Evolutionary conservation across 2,888 invertebrate genomes (phyloP).

Genomic region (Endotricha flammealis): DNA sequence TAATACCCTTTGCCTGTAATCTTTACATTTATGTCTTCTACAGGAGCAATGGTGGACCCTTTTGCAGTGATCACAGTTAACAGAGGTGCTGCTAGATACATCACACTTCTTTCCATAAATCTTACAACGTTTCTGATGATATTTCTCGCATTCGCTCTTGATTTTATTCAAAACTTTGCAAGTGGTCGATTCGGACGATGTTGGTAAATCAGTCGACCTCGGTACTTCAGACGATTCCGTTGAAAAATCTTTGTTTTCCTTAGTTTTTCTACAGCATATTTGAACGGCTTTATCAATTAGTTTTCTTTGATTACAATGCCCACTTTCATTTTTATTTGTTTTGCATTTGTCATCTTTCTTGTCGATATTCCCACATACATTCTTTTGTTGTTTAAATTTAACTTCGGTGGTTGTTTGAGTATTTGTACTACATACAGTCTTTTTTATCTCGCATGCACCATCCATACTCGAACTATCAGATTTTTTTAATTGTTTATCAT

Average conservation of each 20-base stretch:
- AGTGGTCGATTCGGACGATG: slow-evolving; percentile 57
- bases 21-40: slow-evolving; percentile 50
- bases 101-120: slow-evolving; percentile 42
- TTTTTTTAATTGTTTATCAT: slow-evolving; percentile 23
- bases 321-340: no score
- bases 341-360: no score
- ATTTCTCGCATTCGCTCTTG: slow-evolving; percentile 63
- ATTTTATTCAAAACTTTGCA: slow-evolving; percentile 62
- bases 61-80: slow-evolving; percentile 55
- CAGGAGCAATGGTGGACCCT: slow-evolving; percentile 50
- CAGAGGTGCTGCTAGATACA: slow-evolving; percentile 55
- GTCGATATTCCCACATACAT: no score
- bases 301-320: slow-evolving; percentile 7
- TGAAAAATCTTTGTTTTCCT: slow-evolving; percentile 23
- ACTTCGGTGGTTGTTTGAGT: no score
- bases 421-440: no score
- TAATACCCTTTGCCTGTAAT: slow-evolving; percentile 34
- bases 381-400: no score
- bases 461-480: slow-evolving; percentile 13
- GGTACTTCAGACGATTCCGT: slow-evolving; percentile 49
- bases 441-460: no score
- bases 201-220: slow-evolving; percentile 51
- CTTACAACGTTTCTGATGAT: slow-evolving; percentile 56
- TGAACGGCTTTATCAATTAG: slow-evolving; percentile 47
- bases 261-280: slow-evolving; percentile 33